phyloP scores from a whole-genome alignment of 1,140 invertebrate genomes.

The Drosophila tsacasi region DNA sequence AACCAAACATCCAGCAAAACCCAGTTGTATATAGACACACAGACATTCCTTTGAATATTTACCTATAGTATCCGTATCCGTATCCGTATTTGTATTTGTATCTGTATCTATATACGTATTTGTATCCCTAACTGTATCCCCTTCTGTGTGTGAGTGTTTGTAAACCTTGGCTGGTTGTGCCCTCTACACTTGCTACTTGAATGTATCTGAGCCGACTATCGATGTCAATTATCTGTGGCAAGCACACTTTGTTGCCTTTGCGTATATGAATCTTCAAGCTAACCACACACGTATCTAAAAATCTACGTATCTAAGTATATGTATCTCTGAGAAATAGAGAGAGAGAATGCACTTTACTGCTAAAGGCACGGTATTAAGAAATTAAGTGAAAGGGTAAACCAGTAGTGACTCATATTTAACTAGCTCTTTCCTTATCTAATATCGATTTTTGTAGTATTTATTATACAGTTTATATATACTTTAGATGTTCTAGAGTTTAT shows the following conservation, averaged over 20 bases:
- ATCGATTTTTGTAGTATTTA: not conserved
- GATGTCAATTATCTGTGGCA: conserved; percentile 65
- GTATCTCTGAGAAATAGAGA: not conserved
- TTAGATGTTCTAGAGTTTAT: not conserved
- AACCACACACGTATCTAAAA: conserved; percentile 4
- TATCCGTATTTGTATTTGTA: conserved; percentile 3
- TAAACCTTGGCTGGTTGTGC: conserved; percentile 41
- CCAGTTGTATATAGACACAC: conserved; percentile 42
- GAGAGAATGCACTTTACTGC: not conserved
- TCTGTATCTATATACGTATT: conserved; percentile 5
- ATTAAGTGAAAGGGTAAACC: not conserved
- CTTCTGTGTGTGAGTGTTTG: conserved; percentile 16
- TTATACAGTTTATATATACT: not conserved
- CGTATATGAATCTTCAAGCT: conserved; percentile 8
- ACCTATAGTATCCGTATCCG: conserved; percentile 5
- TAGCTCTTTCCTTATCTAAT: not conserved
- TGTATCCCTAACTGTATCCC: conserved; percentile 6
- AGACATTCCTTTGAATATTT: conserved; percentile 21
- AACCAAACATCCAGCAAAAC: not conserved
- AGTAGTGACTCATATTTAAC: not conserved
- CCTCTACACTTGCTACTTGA: conserved; percentile 9
- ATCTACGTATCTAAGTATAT: conserved; percentile 9
- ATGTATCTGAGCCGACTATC: conserved; percentile 46
- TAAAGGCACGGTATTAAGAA: not conserved
- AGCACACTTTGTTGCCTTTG: conserved; percentile 63